Evolutionary conservation across 2,888 invertebrate genomes (phyloP), one percentile per base, ranked within the genome.

Genomic region (Mamestra brassicae): DNA sequence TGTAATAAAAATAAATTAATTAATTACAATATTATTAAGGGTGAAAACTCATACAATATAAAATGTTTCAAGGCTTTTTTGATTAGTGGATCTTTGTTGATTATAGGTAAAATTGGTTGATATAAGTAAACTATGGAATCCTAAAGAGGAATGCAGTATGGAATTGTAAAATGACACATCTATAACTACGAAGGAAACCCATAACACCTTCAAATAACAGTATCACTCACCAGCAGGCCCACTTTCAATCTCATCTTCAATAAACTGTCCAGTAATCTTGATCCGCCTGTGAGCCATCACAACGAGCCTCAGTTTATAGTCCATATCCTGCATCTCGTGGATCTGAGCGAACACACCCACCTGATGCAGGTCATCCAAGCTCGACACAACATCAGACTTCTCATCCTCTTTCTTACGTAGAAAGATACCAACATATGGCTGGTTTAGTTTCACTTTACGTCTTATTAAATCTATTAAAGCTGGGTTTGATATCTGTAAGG

Each of bases 291-390:
- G 99, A 0, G 99, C 99, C 98, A 99, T 99, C 11, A 99, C 98
- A 6, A 99, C 99, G 89, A 99, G 97, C 76, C 99, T 97, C 66
- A 99, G 93, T 92, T 98, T 98, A 90, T 98, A 99, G 8, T 99
- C 99, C 92, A 99, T 97, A 92, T 99, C 99, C 92, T 99, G 99
- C 96, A 99, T 97, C 94, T 99, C 99, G 88, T 99, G 99, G 84
- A 99, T 99, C 96, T 99, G 99, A 11, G 99, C 99, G 94, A 99
- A 99, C 3, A 99, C 99, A 11, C 99, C 99, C 45, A 99, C 97
- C 69, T 97, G 96, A 92, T 99, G 98, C 57, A 99, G 97, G 83
- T 99, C 99, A 78, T 98, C 97, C 45, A 99, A 90, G 71, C 97
- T 98, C 15, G 98, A 97, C 0, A 99, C 98, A 34, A 99, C 97